These are phyloP conservation scores for Harpagifer antarcticus DNA, from an alignment of 2,797 vertebrate genomes.

Conservation along the genomic window DNA sequence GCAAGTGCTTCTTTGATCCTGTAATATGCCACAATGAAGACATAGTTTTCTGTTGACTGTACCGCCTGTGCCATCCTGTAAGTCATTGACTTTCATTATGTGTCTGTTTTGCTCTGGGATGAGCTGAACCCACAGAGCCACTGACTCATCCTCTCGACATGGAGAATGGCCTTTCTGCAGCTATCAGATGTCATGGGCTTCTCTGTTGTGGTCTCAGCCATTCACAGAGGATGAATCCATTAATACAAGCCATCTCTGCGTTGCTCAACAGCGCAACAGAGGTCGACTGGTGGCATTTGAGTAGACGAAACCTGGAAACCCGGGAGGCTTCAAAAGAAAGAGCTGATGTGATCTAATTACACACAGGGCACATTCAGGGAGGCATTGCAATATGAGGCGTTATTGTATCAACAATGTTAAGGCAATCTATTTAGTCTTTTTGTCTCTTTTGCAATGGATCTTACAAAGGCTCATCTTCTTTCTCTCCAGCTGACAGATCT, in stretches of 20 bases:
- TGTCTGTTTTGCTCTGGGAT: constrained; percentile 47
- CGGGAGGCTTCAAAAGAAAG: constrained; percentile 57
- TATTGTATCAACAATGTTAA: constrained; percentile 17
- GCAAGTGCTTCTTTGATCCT: constrained; percentile 28
- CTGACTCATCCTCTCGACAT: constrained; percentile 74
- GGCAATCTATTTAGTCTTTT: constrained; percentile 31
- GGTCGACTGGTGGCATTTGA: constrained; percentile 72
- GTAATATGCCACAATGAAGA: constrained; percentile 49
- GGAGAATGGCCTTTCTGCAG: constrained; percentile 72
- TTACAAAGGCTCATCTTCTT: constrained; percentile 53
- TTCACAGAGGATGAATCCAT: constrained; percentile 80
- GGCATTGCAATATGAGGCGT: not conserved
- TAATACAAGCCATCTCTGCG: constrained; percentile 77
- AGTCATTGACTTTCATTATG: constrained; percentile 69
- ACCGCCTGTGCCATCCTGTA: constrained; percentile 47
- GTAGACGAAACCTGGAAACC: constrained; percentile 58
- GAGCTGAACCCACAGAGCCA: constrained; percentile 64
- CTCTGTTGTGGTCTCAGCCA: constrained; percentile 78
- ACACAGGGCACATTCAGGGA: constrained; percentile 17
- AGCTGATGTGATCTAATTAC: constrained; percentile 20
- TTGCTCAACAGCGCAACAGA: constrained; percentile 58
- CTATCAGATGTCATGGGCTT: constrained; percentile 77
- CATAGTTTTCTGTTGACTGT: constrained; percentile 63
- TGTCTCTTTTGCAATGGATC: constrained; percentile 36
- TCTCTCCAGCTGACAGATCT: constrained; percentile 48